Base-by-base conservation (phyloP, 2,797 vertebrate genomes). In the Hemibagrus guttatus region DNA sequence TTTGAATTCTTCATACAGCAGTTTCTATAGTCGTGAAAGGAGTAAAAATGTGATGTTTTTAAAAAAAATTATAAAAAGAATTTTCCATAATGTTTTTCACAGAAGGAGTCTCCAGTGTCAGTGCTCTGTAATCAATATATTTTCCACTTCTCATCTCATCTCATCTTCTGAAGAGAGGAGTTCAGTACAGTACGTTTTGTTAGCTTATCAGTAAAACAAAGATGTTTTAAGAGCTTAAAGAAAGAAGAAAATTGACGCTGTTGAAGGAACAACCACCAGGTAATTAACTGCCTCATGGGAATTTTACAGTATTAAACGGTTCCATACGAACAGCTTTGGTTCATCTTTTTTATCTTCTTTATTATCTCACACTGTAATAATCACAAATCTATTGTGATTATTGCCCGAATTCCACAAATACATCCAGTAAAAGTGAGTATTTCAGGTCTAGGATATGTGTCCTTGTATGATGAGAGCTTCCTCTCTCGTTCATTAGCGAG, bases 401-500 rank as follows among this genome's bases (percentile, higher is more conserved):
- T 23, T 61, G 23, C 23, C 59, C 4, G n/a, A 66, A 66, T 16
- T 63, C 2, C 26, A 63, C 59, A 63, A 11, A 28, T 66, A 9
- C 8, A 9, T 39, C 7, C 31, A 19, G 35, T 9, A 11, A 21
- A 9, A 39, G 17, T 69, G 35, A 9, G 31, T 56, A 31, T 31
- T 76, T 9, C 54, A n/a, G 74, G 3, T 31, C 49, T 80, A 14
- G 56, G 56, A 31, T 81, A 26, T 8, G 16, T 23, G 80, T 81
- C 61, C 80, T 81, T 81, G 80, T 66, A 66, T 6, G 26, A 49
- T 1, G 4, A 28, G 42, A 19, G 42, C 26, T 49, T 83, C 75
- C 49, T 84, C 35, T 88, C 85, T 63, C 83, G n/a, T 49, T 69
- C 46, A 68, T 83, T 81, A 80, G 31, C 59, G 8, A 82, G 58